These are phyloP conservation scores for Drosophila hamatofila DNA, from an alignment of 2,888 invertebrate genomes.

Conservation along the genomic window DNA sequence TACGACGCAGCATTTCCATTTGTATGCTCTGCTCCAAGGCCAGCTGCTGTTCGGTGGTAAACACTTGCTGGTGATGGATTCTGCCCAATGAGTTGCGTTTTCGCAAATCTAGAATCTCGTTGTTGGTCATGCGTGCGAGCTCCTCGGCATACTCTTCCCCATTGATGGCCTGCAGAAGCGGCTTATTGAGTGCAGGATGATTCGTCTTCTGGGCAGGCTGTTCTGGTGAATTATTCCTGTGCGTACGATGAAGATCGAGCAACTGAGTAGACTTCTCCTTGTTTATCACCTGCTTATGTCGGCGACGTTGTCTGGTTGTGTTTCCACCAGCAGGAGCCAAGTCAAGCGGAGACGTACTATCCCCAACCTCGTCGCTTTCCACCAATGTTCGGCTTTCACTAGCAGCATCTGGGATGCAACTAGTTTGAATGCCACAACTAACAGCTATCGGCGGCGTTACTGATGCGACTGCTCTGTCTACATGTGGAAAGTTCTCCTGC, in stretches of 20 bases:
- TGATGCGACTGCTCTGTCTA: not conserved
- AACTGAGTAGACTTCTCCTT: slow-evolving; percentile 16
- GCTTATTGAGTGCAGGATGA: slow-evolving; percentile 58
- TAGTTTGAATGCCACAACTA: slow-evolving; percentile 31
- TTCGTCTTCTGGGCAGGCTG: not conserved
- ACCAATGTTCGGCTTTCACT: slow-evolving; percentile 6
- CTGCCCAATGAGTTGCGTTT: slow-evolving; percentile 74
- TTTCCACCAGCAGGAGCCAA: slow-evolving; percentile 50
- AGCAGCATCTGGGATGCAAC: not conserved
- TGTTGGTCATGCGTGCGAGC: slow-evolving; percentile 70
- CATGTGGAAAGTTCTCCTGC: slow-evolving; percentile 1
- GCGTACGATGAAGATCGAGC: slow-evolving; percentile 56
- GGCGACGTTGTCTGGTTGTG: slow-evolving; percentile 13
- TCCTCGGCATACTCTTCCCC: slow-evolving; percentile 78
- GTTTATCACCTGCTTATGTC: not conserved
- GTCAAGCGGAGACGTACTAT: slow-evolving; percentile 37
- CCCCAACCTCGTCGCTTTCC: slow-evolving; percentile 13
- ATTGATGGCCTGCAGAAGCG: slow-evolving; percentile 68
- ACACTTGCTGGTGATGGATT: slow-evolving; percentile 18
- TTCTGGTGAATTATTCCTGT: too few species aligned
- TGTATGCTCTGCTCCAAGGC: slow-evolving; percentile 61
- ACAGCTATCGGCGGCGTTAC: not conserved
- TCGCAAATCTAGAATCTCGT: slow-evolving; percentile 79
- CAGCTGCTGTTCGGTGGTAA: slow-evolving; percentile 35
- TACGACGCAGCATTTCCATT: slow-evolving; percentile 63